Base-by-base conservation (phyloP, 2,888 invertebrate genomes). In the Bombyx huttoni region DNA sequence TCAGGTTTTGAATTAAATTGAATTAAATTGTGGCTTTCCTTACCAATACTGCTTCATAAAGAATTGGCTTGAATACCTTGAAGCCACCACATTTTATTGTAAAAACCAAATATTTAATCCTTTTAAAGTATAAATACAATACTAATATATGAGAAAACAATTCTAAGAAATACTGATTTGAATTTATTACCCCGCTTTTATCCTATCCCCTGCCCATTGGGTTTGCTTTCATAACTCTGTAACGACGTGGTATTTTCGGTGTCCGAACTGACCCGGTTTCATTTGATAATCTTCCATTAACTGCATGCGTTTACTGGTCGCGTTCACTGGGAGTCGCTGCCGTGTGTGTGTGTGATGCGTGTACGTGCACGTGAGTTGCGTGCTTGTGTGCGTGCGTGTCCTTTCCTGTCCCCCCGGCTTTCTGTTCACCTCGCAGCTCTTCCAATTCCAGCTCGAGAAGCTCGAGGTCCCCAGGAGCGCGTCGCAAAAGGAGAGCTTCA, bases 371-470 rank as follows among this genome's bases (percentile, higher is more conserved):
- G 54, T 40, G 40, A 12, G 51, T 55, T 51, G 53, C 24, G 24
- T 24, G 24, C 24, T 24, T 54, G 56, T 52, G 55, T 53, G 56
- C 52, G 59, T 58, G 58, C 58, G 58, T 62, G 53, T 52, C 13
- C 49, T 34, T 12, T 49, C 52, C 50, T 46, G 48, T 51, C 67
- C 63, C 70, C 24, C 70, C 70, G 70, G 61, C 71, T 70, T 73
- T 76, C 78, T 73, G 70, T 69, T 84, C 73, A 86, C 75, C 75
- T 81, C 75, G 70, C 81, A 88, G 87, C 84, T 87, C 90, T 79
- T 91, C 90, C 75, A 80, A 88, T 81, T 90, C 89, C 78, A 90
- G 90, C 64, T 89, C 90, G 61, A 87, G 90, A 71, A 81, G 86
- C 68, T 81, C 86, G 69, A 70, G 81, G 58, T 80, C 85, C 47